These are phyloP conservation scores for Nymphicus hollandicus DNA, from an alignment of 2,113 vertebrate species.

Conservation along the genomic window DNA sequence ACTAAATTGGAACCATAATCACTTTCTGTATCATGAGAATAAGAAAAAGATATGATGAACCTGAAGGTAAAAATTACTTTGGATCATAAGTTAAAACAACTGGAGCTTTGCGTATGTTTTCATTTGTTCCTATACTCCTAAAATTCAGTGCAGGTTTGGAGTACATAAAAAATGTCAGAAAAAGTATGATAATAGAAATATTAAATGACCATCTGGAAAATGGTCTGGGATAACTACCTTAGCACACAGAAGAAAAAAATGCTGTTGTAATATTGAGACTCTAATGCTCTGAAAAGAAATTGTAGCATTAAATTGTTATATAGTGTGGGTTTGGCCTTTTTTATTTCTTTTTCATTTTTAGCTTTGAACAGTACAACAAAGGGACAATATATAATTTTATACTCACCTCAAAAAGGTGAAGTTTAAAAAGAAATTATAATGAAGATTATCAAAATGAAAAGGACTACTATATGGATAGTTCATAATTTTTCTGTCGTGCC, in stretches of 20 bases:
- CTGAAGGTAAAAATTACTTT: not conserved
- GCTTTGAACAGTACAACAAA: not conserved
- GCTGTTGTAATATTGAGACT: not conserved
- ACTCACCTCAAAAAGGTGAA: not conserved
- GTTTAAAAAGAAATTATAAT: not conserved
- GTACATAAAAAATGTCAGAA: not conserved
- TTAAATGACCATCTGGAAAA: not conserved
- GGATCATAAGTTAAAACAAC: not conserved
- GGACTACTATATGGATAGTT: not conserved
- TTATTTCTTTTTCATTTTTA: not conserved
- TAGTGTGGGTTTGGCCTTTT: not conserved
- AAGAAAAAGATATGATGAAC: not conserved
- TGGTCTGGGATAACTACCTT: not conserved
- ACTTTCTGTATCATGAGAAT: not conserved
- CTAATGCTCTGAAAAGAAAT: not conserved
- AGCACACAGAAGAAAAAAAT: not conserved
- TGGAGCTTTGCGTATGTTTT: not conserved
- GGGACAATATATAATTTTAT: not conserved
- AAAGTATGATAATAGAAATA: not conserved
- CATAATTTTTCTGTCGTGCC: not conserved
- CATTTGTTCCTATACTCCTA: not conserved
- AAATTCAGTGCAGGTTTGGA: not conserved
- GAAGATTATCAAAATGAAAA: not conserved
- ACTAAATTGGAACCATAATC: not conserved
- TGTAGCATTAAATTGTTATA: not conserved